These are phyloP conservation scores for Scaptomyza flava DNA, from an alignment of 2,888 invertebrate species.

Conservation along the genomic window DNA sequence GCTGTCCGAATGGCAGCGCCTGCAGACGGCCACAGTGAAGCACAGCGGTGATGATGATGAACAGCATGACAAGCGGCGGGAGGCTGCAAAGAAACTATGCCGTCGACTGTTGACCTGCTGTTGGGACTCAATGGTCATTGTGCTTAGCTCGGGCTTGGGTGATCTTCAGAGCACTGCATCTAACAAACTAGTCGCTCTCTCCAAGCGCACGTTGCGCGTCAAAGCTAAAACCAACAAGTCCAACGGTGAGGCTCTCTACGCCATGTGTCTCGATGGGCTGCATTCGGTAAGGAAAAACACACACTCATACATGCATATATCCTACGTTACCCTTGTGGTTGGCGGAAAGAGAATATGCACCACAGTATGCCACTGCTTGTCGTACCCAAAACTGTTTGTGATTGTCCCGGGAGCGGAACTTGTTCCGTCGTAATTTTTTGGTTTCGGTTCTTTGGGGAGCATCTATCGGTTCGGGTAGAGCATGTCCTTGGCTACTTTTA, in stretches of 20 bases:
- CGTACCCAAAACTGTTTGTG: too few species aligned
- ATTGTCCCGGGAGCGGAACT: too few species aligned
- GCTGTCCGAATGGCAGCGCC: constrained; percentile 93
- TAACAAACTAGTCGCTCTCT: constrained; percentile 87
- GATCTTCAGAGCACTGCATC: constrained; percentile 85
- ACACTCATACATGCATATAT: too few species aligned
- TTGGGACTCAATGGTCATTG: constrained; percentile 96
- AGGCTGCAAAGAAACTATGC: constrained; percentile 91
- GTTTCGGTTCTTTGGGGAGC: too few species aligned
- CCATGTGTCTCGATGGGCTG: constrained; percentile 94
- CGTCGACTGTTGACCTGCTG: constrained; percentile 93
- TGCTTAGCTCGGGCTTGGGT: constrained; percentile 91
- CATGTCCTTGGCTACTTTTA: too few species aligned
- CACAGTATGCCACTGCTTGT: too few species aligned
- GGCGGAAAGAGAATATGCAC: too few species aligned
- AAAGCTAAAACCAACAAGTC: constrained; percentile 85
- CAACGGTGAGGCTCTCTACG: constrained; percentile 91
- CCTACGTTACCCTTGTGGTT: too few species aligned
- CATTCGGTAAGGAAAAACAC: constrained; percentile 87
- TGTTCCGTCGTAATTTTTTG: too few species aligned
- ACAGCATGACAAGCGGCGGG: constrained; percentile 89
- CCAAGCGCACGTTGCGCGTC: constrained; percentile 85
- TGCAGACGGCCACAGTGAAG: constrained; percentile 91
- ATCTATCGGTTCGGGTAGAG: too few species aligned
- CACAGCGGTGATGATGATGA: constrained; percentile 86